Evolutionary conservation across 2,888 invertebrate species (phyloP).

Genomic region (Ennomos erosarius): DNA sequence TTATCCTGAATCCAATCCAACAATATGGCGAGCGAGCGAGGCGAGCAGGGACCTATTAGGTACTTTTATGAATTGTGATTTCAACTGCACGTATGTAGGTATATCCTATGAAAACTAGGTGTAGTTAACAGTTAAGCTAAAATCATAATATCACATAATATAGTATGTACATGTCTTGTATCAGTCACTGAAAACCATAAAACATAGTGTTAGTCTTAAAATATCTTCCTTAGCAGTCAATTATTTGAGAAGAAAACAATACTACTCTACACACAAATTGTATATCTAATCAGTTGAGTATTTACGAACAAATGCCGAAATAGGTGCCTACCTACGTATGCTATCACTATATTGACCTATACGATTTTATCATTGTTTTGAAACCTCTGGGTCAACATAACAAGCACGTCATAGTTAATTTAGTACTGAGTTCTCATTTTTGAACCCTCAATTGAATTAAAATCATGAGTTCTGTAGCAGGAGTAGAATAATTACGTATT

Average conservation of each 20-base stretch:
- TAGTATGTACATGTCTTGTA: not conserved
- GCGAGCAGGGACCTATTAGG: too few species aligned
- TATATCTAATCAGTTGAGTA: conserved; percentile 17
- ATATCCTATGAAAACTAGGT: too few species aligned
- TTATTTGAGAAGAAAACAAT: conserved; percentile 14
- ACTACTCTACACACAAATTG: not conserved
- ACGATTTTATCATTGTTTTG: conserved; percentile 21
- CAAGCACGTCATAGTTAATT: conserved; percentile 10
- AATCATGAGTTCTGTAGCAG: not conserved
- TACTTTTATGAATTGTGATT: too few species aligned
- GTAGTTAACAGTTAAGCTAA: too few species aligned
- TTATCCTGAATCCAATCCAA: conserved; percentile 2
- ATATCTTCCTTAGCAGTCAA: conserved; percentile 11
- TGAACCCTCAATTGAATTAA: not conserved
- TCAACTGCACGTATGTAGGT: too few species aligned
- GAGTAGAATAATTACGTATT: too few species aligned
- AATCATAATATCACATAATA: too few species aligned
- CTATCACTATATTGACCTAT: conserved; percentile 11
- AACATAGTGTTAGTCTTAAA: conserved; percentile 12
- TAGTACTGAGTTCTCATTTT: not conserved
- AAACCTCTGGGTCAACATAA: conserved; percentile 27
- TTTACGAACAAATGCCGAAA: conserved; percentile 9
- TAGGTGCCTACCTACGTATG: too few species aligned
- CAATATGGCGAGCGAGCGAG: not conserved
- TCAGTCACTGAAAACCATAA: conserved; percentile 14